Conservation (phyloP, 2,888 invertebrate genomes). For the Blastobasis adustella region DNA sequence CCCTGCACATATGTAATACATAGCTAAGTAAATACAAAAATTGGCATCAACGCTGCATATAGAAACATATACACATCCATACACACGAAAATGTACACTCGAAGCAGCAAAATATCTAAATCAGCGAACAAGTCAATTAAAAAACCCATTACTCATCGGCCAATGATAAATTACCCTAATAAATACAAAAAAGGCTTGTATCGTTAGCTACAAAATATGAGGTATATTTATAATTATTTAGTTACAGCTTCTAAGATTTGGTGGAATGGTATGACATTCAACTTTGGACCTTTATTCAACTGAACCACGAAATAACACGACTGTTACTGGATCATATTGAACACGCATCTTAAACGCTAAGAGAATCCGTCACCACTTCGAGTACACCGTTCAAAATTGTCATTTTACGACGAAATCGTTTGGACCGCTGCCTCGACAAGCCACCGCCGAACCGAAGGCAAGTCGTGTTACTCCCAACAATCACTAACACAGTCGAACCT, state of each 20-base stretch:
- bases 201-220: slow-evolving; percentile 62
- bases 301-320: not conserved
- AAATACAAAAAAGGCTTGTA: slow-evolving; percentile 34
- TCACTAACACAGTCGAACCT: not conserved
- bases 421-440: too few relatives aligned
- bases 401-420: too few relatives aligned
- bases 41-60: slow-evolving; percentile 26
- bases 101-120: slow-evolving; percentile 25
- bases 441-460: too few relatives aligned
- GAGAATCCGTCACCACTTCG: not conserved
- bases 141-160: slow-evolving; percentile 33
- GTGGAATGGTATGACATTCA: slow-evolving; percentile 32
- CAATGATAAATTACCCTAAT: slow-evolving; percentile 18
- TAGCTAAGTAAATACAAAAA: slow-evolving; percentile 31
- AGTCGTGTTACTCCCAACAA: too few relatives aligned
- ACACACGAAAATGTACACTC: slow-evolving; percentile 20
- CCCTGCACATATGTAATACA: slow-evolving; percentile 43
- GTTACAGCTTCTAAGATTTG: slow-evolving; percentile 21
- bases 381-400: not conserved
- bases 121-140: slow-evolving; percentile 25
- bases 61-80: slow-evolving; percentile 22
- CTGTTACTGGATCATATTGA: not conserved
- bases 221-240: slow-evolving; percentile 50
- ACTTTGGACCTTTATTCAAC: slow-evolving; percentile 4
- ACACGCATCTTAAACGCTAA: not conserved